Percentiles rank a stretch among this genome's conserved stretches.
Conservation (phyloP, 2,113 vertebrate genomes). For the Silurus meridionalis region DNA sequence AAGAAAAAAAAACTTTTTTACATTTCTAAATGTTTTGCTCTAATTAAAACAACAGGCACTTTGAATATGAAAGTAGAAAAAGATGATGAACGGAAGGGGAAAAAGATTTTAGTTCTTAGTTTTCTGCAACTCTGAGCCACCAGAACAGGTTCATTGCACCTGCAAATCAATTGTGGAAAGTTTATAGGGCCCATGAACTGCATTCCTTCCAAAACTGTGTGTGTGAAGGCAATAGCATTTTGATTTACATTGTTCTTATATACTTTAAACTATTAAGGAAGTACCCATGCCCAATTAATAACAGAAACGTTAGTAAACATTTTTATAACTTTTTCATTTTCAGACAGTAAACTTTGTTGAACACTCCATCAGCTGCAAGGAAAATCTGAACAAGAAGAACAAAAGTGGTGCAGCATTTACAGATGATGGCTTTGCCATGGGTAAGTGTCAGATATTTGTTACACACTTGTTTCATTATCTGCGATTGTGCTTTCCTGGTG, state of each 20-base stretch:
- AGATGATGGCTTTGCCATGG: conserved; percentile 98
- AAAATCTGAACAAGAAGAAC: conserved; percentile 98
- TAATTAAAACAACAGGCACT: background rate
- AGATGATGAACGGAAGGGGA: background rate
- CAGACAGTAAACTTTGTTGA: conserved; percentile 97
- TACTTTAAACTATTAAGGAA: background rate
- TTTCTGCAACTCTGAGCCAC: background rate
- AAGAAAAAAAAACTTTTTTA: background rate
- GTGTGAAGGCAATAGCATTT: background rate
- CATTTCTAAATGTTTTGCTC: background rate
- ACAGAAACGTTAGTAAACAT: background rate
- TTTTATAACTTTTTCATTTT: conserved; percentile 27
- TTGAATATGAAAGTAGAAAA: background rate
- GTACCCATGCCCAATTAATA: background rate
- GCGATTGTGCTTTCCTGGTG: background rate
- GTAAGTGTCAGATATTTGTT: conserved; percentile 60
- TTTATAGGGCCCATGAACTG: background rate
- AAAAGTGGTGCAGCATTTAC: conserved; percentile 96
- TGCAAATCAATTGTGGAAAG: background rate
- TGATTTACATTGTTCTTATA: background rate
- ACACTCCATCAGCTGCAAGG: conserved; percentile 96
- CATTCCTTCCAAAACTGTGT: background rate
- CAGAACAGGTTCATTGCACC: background rate
- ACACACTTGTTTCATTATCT: background rate
- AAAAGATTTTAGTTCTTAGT: background rate